Evolutionary conservation across 2,888 invertebrate species (phyloP).

Genomic region (Athetis lepigone): DNA sequence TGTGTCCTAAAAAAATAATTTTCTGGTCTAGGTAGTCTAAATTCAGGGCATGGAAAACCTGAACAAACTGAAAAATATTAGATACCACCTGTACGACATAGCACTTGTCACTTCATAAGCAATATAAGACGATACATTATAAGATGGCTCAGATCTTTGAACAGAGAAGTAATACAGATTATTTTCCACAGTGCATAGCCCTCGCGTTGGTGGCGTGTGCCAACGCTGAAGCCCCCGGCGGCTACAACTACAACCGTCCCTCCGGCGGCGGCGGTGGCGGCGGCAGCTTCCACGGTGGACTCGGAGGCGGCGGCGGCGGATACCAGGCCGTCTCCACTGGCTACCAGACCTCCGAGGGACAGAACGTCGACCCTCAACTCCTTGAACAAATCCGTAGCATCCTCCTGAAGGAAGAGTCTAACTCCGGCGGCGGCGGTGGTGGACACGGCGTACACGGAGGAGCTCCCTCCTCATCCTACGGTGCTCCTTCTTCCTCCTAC

Average conservation of each 20-base stretch:
- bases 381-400: slow-evolving; percentile 96
- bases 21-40: not conserved
- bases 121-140: no score
- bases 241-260: slow-evolving; percentile 94
- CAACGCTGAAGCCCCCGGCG: slow-evolving; percentile 94
- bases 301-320: slow-evolving; percentile 91
- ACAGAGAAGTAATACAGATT: slow-evolving; percentile 46
- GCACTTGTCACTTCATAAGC: slow-evolving; percentile 47
- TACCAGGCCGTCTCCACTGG: slow-evolving; percentile 95
- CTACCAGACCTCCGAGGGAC: slow-evolving; percentile 95
- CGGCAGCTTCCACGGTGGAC: slow-evolving; percentile 78
- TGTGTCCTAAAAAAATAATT: not conserved
- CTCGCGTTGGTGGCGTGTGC: slow-evolving; percentile 94
- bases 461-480: slow-evolving; percentile 92
- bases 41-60: not conserved
- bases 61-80: slow-evolving; percentile 7
- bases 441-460: slow-evolving; percentile 88
- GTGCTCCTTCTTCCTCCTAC: slow-evolving; percentile 91
- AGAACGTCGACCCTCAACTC: slow-evolving; percentile 94
- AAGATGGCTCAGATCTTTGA: not conserved
- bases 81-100: not conserved
- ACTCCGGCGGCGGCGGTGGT: slow-evolving; percentile 89
- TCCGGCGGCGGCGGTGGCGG: slow-evolving; percentile 88
- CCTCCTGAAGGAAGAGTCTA: slow-evolving; percentile 95
- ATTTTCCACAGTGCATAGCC: slow-evolving; percentile 94